Conservation (phyloP, 2,113 vertebrate genomes). For the Thalassarche chlororhynchos region DNA sequence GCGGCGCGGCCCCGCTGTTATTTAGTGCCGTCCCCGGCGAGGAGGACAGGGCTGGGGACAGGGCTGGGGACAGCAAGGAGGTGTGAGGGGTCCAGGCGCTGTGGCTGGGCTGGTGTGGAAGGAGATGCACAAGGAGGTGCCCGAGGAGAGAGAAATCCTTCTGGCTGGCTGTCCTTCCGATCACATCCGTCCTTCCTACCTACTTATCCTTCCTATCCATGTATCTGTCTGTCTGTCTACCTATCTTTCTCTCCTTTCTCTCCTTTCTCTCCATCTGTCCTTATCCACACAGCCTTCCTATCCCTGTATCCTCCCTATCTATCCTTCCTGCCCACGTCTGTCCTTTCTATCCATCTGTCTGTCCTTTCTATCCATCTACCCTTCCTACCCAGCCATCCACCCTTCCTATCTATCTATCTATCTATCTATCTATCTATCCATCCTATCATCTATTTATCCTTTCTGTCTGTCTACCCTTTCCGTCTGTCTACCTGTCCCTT, state of each 20-base stretch:
- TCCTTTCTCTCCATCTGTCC: neutral
- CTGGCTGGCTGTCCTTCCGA: neutral
- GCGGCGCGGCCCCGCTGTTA: neutral
- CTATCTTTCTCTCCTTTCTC: no score
- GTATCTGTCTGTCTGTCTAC: no score
- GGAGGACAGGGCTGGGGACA: neutral
- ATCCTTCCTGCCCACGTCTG: neutral
- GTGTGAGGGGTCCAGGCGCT: neutral
- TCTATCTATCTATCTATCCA: no score
- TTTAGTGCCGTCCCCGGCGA: neutral
- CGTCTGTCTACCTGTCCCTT: neutral
- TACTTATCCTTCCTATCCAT: neutral
- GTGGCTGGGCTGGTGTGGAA: neutral
- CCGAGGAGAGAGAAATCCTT: neutral
- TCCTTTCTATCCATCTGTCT: neutral
- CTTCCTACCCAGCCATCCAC: neutral
- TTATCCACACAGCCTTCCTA: no score
- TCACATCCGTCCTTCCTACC: no score
- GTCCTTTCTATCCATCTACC: neutral
- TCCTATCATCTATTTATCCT: no score
- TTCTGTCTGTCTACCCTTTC: neutral
- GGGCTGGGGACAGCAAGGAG: neutral
- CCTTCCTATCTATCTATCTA: no score
- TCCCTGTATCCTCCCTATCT: no score
- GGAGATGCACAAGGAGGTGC: neutral